These are phyloP conservation scores for Lytechinus variegatus DNA, from an alignment of 35 echinoderm and acorn worm genomes.

Conservation along the genomic window DNA sequence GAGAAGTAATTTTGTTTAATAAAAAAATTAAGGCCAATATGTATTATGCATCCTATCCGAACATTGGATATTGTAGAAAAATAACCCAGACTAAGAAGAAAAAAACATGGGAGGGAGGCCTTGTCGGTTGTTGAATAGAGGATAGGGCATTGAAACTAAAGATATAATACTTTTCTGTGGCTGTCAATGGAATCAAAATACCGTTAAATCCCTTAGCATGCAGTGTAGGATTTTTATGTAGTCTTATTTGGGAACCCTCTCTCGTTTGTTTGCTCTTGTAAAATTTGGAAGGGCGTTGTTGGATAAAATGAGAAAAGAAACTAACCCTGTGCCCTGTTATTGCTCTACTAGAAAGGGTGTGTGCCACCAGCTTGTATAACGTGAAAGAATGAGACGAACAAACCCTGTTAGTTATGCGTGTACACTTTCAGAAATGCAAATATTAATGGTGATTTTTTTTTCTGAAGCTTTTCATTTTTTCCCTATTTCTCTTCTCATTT, in stretches of 20 bases:
- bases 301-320: neutral
- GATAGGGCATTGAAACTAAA: neutral
- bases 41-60: neutral
- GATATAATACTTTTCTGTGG: neutral
- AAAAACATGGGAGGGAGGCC: no score
- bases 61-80: neutral
- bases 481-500: conserved; percentile 14
- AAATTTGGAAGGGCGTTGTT: neutral
- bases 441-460: conserved; percentile 37
- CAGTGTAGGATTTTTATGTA: neutral
- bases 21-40: neutral
- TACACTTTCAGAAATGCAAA: conserved; percentile 44
- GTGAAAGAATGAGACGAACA: neutral
- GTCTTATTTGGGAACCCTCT: neutral
- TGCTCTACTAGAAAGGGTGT: neutral
- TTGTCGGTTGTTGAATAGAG: neutral
- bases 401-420: conserved; percentile 41
- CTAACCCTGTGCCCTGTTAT: neutral
- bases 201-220: neutral
- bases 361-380: neutral
- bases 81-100: neutral
- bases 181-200: neutral
- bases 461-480: neutral
- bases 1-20: neutral
- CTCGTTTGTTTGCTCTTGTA: neutral